Evolutionary conservation across 2,888 invertebrate genomes (phyloP).

Genomic region (Odontothrips loti): DNA sequence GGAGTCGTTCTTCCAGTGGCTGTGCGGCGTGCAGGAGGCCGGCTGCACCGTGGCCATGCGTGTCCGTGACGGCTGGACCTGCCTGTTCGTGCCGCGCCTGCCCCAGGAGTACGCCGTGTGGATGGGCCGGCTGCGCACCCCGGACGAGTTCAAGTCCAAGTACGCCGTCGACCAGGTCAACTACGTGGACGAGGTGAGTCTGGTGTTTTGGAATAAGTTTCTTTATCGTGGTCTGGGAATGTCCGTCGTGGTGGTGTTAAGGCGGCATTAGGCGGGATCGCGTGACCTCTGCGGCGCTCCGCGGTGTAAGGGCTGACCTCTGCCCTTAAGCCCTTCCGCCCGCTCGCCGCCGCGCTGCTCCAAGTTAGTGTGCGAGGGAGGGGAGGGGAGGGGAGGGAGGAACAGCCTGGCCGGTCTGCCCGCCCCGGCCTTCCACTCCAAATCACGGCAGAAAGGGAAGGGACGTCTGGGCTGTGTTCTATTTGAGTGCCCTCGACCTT

Average conservation of each 20-base stretch:
- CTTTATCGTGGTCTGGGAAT: not conserved
- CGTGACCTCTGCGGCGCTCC: not conserved
- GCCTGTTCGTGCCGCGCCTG: slow-evolving; percentile 81
- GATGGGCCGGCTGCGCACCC: slow-evolving; percentile 79
- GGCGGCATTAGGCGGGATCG: not conserved
- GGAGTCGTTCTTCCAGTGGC: slow-evolving; percentile 97
- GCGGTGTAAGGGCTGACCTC: not conserved
- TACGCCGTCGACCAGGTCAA: slow-evolving; percentile 80
- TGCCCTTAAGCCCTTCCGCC: not conserved
- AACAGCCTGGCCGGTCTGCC: not conserved
- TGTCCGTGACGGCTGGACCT: slow-evolving; percentile 61
- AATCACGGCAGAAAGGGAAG: slow-evolving; percentile 18
- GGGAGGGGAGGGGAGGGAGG: not conserved
- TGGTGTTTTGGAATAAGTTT: no score
- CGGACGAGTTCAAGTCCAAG: slow-evolving; percentile 68
- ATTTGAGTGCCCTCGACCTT: slow-evolving; percentile 22
- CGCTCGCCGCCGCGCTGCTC: not conserved
- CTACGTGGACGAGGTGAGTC: slow-evolving; percentile 69
- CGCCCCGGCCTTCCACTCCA: not conserved
- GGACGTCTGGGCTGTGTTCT: not conserved
- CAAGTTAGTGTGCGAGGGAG: not conserved
- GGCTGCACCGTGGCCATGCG: slow-evolving; percentile 84
- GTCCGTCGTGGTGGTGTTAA: not conserved
- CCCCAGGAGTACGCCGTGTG: slow-evolving; percentile 85
- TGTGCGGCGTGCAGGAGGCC: slow-evolving; percentile 90